Conservation (phyloP, 2,797 vertebrate species). For the Gymnocypris eckloni region DNA sequence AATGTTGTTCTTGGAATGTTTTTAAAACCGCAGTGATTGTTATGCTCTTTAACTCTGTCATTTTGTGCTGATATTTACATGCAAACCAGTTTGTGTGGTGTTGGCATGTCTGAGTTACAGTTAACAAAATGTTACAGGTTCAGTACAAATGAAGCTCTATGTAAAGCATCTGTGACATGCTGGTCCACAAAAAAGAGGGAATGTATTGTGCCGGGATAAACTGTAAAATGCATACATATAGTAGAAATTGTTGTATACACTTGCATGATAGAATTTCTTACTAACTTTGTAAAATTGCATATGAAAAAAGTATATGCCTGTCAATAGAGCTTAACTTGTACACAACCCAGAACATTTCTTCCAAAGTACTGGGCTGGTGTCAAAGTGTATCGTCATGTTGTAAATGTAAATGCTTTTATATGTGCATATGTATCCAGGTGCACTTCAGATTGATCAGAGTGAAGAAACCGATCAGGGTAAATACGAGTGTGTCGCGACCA, state of each 20-base stretch:
- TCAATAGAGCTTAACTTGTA: background rate
- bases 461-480: conserved; percentile 99
- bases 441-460: conserved; percentile 98
- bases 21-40: background rate
- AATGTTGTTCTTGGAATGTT: background rate
- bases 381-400: conserved; percentile 19
- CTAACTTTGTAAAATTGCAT: background rate
- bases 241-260: background rate
- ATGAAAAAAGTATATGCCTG: background rate
- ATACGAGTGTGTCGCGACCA: conserved; percentile 99
- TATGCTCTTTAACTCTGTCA: background rate
- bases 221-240: background rate
- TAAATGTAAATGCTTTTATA: conserved; percentile 44
- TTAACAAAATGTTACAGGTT: background rate
- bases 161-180: background rate
- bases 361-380: conserved; percentile 17
- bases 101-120: background rate
- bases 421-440: conserved; percentile 81
- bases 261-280: background rate
- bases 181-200: background rate
- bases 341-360: background rate
- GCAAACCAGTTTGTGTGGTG: background rate
- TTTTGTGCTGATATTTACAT: conserved; percentile 17
- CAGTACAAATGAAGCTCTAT: conserved; percentile 1
- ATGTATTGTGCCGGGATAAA: background rate